phyloP scores from a whole-genome alignment of 2,113 vertebrate genomes.

The Caranx ignobilis region DNA sequence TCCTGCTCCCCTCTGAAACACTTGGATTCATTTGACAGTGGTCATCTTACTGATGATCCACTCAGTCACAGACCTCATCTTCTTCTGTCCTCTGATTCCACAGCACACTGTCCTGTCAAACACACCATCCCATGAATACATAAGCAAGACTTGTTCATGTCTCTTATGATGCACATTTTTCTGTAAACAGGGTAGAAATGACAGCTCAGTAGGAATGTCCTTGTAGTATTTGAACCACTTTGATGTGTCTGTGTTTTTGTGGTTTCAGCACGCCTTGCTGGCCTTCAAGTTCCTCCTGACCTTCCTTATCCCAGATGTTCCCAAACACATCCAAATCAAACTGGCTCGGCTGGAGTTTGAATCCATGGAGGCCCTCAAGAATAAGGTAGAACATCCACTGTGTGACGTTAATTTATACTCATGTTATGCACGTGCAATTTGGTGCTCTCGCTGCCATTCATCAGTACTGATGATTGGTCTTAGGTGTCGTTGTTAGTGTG shows the following conservation, averaged over 20 bases:
- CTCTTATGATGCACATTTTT: not conserved
- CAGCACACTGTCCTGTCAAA: not conserved
- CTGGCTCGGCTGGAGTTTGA: slow-evolving; percentile 93
- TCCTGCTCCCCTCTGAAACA: too few relatives aligned
- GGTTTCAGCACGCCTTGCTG: slow-evolving; percentile 89
- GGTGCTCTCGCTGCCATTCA: not conserved
- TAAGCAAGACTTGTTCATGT: slow-evolving; percentile 15
- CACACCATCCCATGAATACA: not conserved
- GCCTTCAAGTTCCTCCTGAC: slow-evolving; percentile 94
- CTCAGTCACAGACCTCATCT: not conserved
- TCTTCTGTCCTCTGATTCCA: not conserved
- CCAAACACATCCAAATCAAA: slow-evolving; percentile 90
- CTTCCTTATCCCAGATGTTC: slow-evolving; percentile 94
- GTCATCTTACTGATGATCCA: not conserved
- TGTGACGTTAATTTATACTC: not conserved
- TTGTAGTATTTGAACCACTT: not conserved
- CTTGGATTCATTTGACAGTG: not conserved
- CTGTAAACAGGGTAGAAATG: not conserved
- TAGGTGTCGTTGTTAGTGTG: too few relatives aligned
- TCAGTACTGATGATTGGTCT: not conserved
- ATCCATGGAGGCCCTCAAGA: slow-evolving; percentile 94
- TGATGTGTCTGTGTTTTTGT: slow-evolving; percentile 32
- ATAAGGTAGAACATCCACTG: slow-evolving; percentile 86
- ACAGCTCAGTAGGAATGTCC: not conserved
- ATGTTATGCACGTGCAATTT: too few relatives aligned